These are phyloP conservation scores for Sciurus carolinensis DNA, from an alignment of 2,797 vertebrate genomes.

Conservation along the genomic window DNA sequence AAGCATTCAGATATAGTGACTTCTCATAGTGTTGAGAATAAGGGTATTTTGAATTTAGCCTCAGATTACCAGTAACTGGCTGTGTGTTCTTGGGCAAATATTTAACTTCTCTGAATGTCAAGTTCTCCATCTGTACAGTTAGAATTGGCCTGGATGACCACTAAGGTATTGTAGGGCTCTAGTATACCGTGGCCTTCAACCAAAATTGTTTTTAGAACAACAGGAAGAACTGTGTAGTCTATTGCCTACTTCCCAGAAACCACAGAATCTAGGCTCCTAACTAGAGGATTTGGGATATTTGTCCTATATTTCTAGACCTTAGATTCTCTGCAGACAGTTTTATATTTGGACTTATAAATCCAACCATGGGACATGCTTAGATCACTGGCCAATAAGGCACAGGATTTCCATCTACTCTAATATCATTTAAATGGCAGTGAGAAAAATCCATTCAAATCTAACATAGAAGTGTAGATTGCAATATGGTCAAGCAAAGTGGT, in stretches of 20 bases:
- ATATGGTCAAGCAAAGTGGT: neutral
- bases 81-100: slow-evolving; percentile 40
- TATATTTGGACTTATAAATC: neutral
- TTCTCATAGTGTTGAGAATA: slow-evolving; percentile 2
- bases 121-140: neutral
- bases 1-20: neutral
- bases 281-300: neutral
- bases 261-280: neutral
- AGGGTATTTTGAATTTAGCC: neutral
- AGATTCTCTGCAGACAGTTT: neutral
- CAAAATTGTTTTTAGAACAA: slow-evolving; percentile 15
- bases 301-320: neutral
- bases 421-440: neutral
- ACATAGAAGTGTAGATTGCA: neutral
- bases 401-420: neutral
- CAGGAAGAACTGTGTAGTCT: neutral
- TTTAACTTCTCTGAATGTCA: neutral
- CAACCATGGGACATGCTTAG: neutral
- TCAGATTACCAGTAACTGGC: neutral
- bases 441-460: slow-evolving; percentile 35
- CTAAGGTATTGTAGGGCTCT: neutral
- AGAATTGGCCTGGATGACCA: slow-evolving; percentile 5
- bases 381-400: neutral
- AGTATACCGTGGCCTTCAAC: neutral
- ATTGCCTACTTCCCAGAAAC: neutral